phyloP scores from a whole-genome alignment of 2,113 vertebrate genomes.

The Ovis canadensis region DNA sequence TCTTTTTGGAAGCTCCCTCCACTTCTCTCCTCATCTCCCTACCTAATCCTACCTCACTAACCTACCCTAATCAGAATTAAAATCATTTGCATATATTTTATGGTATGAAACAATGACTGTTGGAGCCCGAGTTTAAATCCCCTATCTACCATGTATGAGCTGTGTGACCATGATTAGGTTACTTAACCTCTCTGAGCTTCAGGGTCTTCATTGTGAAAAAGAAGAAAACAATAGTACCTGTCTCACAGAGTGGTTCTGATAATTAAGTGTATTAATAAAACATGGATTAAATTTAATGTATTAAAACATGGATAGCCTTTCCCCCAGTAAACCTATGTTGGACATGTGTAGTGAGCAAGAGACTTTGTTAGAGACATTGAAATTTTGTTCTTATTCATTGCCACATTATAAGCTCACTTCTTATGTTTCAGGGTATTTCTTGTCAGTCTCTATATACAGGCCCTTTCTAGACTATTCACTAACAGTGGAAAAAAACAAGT shows the following conservation, averaged over 20 bases:
- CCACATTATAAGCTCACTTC: background rate
- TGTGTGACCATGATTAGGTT: background rate
- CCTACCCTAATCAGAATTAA: background rate
- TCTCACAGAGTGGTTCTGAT: background rate
- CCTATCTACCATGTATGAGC: background rate
- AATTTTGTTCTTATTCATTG: background rate
- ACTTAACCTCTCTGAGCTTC: background rate
- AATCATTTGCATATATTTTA: background rate
- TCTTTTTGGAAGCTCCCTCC: background rate
- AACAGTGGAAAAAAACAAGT: background rate
- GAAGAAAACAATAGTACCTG: background rate
- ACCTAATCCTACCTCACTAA: background rate
- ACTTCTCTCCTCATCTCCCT: background rate
- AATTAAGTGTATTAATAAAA: background rate
- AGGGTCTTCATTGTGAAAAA: background rate
- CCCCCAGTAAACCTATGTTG: background rate
- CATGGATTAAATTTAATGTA: background rate
- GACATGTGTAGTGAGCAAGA: background rate
- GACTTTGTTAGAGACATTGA: background rate
- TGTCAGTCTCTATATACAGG: background rate
- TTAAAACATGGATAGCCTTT: background rate
- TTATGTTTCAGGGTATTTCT: background rate
- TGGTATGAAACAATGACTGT: background rate
- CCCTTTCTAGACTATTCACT: background rate
- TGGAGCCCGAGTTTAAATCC: background rate